These are phyloP conservation scores for Rhyacophila evoluta DNA, from an alignment of 2,888 invertebrate species.

Conservation along the genomic window DNA sequence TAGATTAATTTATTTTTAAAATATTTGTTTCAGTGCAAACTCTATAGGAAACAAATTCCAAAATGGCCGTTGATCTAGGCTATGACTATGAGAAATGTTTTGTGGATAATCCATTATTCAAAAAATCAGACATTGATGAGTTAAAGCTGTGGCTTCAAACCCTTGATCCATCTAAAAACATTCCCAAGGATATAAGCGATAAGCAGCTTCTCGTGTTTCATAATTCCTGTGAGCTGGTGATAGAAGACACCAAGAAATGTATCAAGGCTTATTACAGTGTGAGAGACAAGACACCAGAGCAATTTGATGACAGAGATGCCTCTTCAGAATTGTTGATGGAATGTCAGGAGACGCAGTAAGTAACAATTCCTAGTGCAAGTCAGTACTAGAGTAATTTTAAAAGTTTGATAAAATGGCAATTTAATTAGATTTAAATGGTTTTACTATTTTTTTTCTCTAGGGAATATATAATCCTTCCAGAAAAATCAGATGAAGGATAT, in stretches of 20 bases:
- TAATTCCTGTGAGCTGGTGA: conserved; percentile 74
- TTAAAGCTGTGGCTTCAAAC: conserved; percentile 66
- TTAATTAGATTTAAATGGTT: too few species aligned
- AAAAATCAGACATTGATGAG: conserved; percentile 65
- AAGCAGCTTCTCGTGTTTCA: conserved; percentile 76
- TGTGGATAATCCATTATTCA: conserved; percentile 66
- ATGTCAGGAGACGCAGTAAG: conserved; percentile 62
- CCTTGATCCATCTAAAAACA: conserved; percentile 60
- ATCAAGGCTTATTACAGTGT: conserved; percentile 74
- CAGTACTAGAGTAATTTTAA: too few species aligned
- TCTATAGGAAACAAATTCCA: background rate
- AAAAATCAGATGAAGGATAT: conserved; percentile 71
- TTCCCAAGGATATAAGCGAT: conserved; percentile 68
- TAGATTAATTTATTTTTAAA: background rate
- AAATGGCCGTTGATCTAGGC: conserved; percentile 65
- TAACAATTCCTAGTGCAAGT: too few species aligned
- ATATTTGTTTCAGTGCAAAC: background rate
- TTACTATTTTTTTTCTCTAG: conserved; percentile 64
- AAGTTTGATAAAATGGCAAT: too few species aligned
- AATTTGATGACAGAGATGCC: conserved; percentile 70
- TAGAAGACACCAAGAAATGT: conserved; percentile 73
- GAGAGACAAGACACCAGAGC: conserved; percentile 72
- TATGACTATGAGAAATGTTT: conserved; percentile 65
- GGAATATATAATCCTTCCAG: conserved; percentile 70
- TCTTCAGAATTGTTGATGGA: background rate